Percentiles rank a stretch among this genome's conserved stretches.
Evolutionary conservation across 2,113 vertebrate genomes (phyloP).

Genomic region (Aphyosemion australe): DNA sequence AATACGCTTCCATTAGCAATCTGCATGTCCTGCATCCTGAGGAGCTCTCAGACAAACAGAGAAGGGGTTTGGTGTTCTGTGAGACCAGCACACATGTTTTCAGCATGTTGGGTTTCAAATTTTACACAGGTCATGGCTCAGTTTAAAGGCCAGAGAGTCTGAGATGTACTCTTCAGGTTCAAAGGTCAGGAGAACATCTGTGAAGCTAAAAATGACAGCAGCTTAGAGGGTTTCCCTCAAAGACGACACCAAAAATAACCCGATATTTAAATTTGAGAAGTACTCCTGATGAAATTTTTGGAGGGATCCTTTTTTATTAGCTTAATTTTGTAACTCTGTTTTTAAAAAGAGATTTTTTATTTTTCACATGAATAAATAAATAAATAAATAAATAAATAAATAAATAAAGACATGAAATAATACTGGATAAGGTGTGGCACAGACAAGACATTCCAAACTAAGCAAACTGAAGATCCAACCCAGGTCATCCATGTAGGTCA

Average conservation of each 20-base stretch:
- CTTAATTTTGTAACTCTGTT: too few relatives aligned
- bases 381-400: too few relatives aligned
- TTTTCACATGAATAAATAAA: too few relatives aligned
- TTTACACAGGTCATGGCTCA: constrained; percentile 11
- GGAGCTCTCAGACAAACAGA: constrained; percentile 12
- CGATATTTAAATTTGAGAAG: not conserved
- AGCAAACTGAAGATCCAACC: too few relatives aligned
- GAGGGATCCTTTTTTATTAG: too few relatives aligned
- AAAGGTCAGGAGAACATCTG: constrained; percentile 43
- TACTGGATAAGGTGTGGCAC: too few relatives aligned
- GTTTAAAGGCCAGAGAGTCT: constrained; percentile 11
- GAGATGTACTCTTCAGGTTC: constrained; percentile 9
- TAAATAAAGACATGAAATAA: too few relatives aligned
- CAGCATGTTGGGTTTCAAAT: constrained; percentile 14
- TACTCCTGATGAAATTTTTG: not conserved
- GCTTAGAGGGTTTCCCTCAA: constrained; percentile 32
- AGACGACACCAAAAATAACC: constrained; percentile 1
- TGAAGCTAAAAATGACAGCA: constrained; percentile 27
- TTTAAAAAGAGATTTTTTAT: too few relatives aligned
- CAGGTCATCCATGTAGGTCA: too few relatives aligned
- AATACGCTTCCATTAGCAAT: not conserved
- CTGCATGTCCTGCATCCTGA: not conserved
- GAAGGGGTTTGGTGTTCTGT: not conserved
- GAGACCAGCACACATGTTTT: not conserved
- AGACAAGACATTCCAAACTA: too few relatives aligned